Evolutionary conservation across 2,113 vertebrate species (phyloP).

Genomic region (Xenus cinereus): DNA sequence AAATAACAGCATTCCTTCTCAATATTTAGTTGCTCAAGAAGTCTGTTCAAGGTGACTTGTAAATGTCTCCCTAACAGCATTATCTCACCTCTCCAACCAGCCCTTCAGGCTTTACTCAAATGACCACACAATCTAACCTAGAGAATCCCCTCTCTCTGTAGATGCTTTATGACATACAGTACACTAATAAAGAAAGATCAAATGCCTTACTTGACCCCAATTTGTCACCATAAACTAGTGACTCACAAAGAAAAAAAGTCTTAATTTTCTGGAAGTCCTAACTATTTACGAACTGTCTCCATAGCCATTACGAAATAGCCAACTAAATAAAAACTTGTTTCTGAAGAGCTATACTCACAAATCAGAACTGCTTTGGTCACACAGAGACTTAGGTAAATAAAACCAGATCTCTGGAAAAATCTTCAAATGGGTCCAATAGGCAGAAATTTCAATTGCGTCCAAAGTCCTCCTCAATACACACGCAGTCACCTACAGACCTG

Average conservation of each 20-base stretch:
- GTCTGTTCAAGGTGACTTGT: not conserved
- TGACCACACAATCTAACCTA: not conserved
- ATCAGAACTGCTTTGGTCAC: not conserved
- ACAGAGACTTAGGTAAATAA: not conserved
- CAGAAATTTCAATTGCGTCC: not conserved
- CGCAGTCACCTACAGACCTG: not conserved
- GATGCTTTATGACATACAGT: not conserved
- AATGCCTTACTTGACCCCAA: fast-evolving
- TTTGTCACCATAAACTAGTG: not conserved
- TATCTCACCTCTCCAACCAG: not conserved
- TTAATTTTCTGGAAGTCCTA: not conserved
- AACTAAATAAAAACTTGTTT: not conserved
- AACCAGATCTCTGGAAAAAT: not conserved
- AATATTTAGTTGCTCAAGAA: not conserved
- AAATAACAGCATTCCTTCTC: not conserved
- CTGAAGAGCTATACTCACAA: not conserved
- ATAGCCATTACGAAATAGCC: not conserved
- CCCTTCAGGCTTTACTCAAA: not conserved
- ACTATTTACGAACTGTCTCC: not conserved
- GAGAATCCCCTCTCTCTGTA: not conserved
- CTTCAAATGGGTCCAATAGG: not conserved
- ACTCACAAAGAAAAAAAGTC: not conserved
- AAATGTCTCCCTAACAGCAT: not conserved
- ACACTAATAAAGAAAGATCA: not conserved
- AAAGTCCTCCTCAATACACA: not conserved